phyloP scores from a whole-genome alignment of 2,888 invertebrate genomes.

The Incurvaria masculella region DNA sequence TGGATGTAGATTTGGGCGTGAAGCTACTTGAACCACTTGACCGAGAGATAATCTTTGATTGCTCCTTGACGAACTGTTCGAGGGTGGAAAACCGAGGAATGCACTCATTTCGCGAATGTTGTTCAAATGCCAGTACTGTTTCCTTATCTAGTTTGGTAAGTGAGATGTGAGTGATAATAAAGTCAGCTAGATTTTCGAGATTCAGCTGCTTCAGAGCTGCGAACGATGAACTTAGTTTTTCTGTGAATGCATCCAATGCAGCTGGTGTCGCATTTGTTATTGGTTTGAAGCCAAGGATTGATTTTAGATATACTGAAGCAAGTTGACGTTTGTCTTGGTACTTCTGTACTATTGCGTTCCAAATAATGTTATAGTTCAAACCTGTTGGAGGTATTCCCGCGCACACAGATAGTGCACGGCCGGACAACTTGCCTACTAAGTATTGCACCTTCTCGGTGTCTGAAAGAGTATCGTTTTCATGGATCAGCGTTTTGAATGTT shows the following conservation, averaged over 20 bases:
- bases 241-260: neutral
- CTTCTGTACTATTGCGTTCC: neutral
- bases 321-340: slow-evolving; percentile 1
- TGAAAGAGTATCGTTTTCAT: neutral
- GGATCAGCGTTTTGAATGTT: neutral
- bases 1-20: neutral
- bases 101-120: neutral
- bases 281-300: slow-evolving; percentile 1
- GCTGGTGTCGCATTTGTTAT: neutral
- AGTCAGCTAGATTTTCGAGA: slow-evolving; percentile 2
- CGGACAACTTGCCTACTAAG: neutral
- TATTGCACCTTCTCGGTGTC: slow-evolving; percentile 2
- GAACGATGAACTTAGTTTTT: neutral
- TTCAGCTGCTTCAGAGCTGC: slow-evolving; percentile 1
- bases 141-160: slow-evolving; percentile 18
- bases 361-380: slow-evolving; percentile 15
- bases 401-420: slow-evolving; percentile 1
- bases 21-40: neutral
- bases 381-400: slow-evolving; percentile 26
- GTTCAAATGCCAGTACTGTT: neutral
- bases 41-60: neutral
- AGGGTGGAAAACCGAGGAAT: neutral
- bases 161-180: slow-evolving; percentile 14
- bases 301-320: neutral
- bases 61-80: neutral